phyloP scores from a whole-genome alignment of 2,113 vertebrate genomes.

The Furnarius figulus region DNA sequence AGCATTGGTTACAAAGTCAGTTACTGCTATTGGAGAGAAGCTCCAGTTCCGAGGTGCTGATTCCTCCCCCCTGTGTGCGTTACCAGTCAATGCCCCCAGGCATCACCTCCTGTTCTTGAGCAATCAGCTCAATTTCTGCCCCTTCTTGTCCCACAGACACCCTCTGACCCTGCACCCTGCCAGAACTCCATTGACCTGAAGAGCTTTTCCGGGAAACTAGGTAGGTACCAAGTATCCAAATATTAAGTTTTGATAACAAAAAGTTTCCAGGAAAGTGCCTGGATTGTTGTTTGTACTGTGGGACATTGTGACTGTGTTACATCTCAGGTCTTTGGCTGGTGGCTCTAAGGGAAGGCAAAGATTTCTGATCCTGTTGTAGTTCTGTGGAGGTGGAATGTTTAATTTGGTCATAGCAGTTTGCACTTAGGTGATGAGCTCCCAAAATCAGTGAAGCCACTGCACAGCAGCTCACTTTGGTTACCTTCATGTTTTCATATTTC shows the following conservation, averaged over 20 bases:
- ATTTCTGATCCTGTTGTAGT: not conserved
- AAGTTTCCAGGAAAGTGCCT: not conserved
- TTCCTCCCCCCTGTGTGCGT: not conserved
- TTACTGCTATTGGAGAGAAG: not conserved
- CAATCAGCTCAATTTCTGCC: not conserved
- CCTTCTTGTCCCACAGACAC: constrained; percentile 55
- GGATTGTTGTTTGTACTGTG: not conserved
- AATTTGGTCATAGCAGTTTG: not conserved
- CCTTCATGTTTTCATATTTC: not conserved
- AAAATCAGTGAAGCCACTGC: not conserved
- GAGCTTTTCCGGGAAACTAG: constrained; percentile 23
- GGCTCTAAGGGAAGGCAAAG: not conserved
- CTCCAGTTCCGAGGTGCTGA: not conserved
- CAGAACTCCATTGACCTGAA: constrained; percentile 29
- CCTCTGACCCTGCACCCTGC: not conserved
- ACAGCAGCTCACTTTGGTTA: not conserved
- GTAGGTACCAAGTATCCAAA: not conserved
- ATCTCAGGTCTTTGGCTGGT: not conserved
- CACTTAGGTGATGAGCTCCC: not conserved
- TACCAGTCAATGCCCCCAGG: not conserved
- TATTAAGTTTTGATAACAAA: not conserved
- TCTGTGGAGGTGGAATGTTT: not conserved
- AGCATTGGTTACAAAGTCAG: not conserved
- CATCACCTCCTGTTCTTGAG: not conserved
- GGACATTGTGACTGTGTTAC: not conserved